Evolutionary conservation across 2,113 vertebrate species (phyloP).

Genomic region (Otus sunia): DNA sequence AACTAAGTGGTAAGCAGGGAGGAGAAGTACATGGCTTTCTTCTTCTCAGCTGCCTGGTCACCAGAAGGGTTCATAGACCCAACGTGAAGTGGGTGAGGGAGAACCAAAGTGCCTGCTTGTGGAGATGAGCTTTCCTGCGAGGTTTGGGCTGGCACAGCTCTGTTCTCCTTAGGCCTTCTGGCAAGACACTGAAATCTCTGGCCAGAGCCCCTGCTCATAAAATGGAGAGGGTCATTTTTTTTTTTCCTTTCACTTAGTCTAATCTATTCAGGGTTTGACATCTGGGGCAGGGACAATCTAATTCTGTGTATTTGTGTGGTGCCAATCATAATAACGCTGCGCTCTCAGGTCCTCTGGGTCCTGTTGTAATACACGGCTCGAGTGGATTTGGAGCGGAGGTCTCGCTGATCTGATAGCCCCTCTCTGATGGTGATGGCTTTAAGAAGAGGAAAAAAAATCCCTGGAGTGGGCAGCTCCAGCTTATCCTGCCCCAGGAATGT

Average conservation of each 20-base stretch:
- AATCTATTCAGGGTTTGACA: background rate
- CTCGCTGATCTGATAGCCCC: background rate
- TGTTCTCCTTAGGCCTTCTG: background rate
- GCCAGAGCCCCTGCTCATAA: background rate
- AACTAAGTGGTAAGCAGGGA: background rate
- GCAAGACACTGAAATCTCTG: background rate
- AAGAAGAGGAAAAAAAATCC: background rate
- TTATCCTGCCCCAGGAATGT: background rate
- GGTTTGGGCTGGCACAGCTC: background rate
- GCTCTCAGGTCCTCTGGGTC: background rate
- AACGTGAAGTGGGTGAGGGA: background rate
- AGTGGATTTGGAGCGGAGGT: background rate
- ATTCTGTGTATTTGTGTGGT: background rate
- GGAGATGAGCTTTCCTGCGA: background rate
- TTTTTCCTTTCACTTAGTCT: background rate
- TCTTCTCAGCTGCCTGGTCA: background rate
- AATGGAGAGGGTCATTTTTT: background rate
- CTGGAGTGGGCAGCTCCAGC: background rate
- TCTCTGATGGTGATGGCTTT: background rate
- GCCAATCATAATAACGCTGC: background rate
- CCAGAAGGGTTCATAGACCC: background rate
- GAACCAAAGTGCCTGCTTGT: background rate
- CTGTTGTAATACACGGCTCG: background rate
- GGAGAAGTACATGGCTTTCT: background rate
- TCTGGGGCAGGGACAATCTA: background rate